Conservation (phyloP, 2,888 invertebrate genomes). For the Leucophora obtusa region DNA sequence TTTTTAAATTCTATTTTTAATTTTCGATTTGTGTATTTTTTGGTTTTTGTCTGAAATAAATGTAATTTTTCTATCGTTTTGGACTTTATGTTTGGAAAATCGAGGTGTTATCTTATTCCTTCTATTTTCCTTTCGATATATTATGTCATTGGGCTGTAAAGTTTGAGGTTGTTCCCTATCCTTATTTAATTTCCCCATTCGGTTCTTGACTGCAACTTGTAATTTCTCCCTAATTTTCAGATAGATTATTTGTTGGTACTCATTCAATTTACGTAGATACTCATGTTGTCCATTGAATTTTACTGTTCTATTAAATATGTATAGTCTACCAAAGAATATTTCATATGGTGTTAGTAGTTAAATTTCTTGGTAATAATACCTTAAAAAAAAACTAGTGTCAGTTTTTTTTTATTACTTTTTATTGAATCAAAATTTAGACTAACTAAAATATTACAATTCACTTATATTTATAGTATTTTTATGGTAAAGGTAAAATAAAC, state of each 20-base stretch:
- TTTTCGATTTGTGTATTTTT: constrained; percentile 59
- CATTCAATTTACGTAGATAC: constrained; percentile 15
- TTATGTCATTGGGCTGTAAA: constrained; percentile 11
- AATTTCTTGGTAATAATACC: too few relatives aligned
- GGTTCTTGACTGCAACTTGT: constrained; percentile 1
- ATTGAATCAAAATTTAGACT: too few relatives aligned
- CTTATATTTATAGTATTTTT: too few relatives aligned
- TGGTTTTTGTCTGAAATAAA: constrained; percentile 46
- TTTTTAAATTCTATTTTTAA: constrained; percentile 31
- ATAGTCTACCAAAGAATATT: constrained; percentile 60
- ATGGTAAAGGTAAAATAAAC: too few relatives aligned
- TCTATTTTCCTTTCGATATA: constrained; percentile 36
- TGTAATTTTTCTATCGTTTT: constrained; percentile 38
- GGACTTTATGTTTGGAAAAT: constrained; percentile 43
- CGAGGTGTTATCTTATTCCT: constrained; percentile 24
- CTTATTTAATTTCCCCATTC: constrained; percentile 50
- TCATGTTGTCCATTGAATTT: constrained; percentile 10
- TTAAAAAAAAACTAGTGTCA: too few relatives aligned
- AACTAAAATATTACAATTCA: too few relatives aligned
- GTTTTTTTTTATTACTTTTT: too few relatives aligned
- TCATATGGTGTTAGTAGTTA: constrained; percentile 14
- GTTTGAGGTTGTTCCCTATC: constrained; percentile 20
- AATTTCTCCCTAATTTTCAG: constrained; percentile 35
- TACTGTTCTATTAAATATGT: constrained; percentile 33
- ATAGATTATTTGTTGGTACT: constrained; percentile 40